Evolutionary conservation across 1,140 invertebrate genomes (phyloP).

Genomic region (Ceratitis capitata): DNA sequence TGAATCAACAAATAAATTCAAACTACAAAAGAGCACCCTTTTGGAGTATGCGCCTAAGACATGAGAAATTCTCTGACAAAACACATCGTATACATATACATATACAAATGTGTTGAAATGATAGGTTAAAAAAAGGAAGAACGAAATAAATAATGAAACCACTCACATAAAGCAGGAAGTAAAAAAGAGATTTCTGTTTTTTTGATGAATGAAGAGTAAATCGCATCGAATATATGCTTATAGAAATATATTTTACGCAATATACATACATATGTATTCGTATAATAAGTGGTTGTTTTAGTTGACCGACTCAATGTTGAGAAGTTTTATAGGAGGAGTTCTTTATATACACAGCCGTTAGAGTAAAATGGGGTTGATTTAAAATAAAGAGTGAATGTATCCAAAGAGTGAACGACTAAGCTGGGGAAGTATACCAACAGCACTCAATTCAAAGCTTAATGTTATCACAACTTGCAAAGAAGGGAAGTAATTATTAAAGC

Average conservation of each 20-base stretch:
- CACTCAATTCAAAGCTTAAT: too few species aligned
- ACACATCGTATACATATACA: not conserved
- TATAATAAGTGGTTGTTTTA: not conserved
- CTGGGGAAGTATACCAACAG: not conserved
- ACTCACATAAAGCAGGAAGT: not conserved
- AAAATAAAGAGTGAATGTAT: not conserved
- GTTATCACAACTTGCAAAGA: too few species aligned
- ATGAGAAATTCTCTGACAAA: not conserved
- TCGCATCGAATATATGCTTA: not conserved
- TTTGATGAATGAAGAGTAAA: not conserved
- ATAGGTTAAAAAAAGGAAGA: not conserved
- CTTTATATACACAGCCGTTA: not conserved
- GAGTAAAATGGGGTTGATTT: constrained; percentile 21
- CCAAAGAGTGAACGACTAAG: not conserved
- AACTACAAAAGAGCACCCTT: not conserved
- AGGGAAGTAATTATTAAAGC: too few species aligned
- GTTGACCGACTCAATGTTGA: not conserved
- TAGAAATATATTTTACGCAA: not conserved
- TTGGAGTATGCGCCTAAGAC: not conserved
- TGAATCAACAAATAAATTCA: not conserved
- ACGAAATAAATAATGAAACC: not conserved
- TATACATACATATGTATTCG: not conserved
- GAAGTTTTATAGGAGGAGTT: not conserved
- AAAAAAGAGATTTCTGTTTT: not conserved
- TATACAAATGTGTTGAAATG: not conserved